These are phyloP conservation scores for Acleris literana DNA, from an alignment of 2,888 invertebrate species.

Conservation along the genomic window DNA sequence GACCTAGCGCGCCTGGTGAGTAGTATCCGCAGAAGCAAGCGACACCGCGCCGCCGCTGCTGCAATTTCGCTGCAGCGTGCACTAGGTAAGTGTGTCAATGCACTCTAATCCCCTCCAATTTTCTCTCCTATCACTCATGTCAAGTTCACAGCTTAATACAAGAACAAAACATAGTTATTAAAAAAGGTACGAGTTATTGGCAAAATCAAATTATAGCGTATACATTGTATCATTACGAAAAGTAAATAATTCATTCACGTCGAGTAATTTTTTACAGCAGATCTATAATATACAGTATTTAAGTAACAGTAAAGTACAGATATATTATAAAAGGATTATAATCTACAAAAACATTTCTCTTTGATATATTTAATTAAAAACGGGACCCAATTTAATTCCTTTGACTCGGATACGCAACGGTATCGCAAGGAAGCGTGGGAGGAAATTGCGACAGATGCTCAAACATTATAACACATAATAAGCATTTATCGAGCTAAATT, in stretches of 20 bases:
- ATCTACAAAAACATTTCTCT: slow-evolving; percentile 20
- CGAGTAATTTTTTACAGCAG: not conserved
- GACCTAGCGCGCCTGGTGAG: slow-evolving; percentile 61
- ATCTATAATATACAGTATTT: not conserved
- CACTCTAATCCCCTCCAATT: slow-evolving; percentile 75
- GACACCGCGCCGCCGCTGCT: slow-evolving; percentile 62
- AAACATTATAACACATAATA: slow-evolving; percentile 32
- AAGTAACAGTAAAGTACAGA: slow-evolving; percentile 18
- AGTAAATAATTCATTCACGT: not conserved
- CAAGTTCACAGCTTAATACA: slow-evolving; percentile 57
- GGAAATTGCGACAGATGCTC: slow-evolving; percentile 36
- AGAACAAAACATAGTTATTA: not conserved
- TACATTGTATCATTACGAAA: too few relatives aligned
- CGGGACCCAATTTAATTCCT: slow-evolving; percentile 29
- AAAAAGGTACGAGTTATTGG: too few relatives aligned
- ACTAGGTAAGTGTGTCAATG: slow-evolving; percentile 83
- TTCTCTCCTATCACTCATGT: slow-evolving; percentile 74
- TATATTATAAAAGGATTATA: slow-evolving; percentile 26
- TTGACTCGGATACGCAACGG: slow-evolving; percentile 28
- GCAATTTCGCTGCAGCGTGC: slow-evolving; percentile 77
- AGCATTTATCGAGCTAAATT: slow-evolving; percentile 35
- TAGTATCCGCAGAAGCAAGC: slow-evolving; percentile 65
- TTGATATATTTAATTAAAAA: slow-evolving; percentile 30
- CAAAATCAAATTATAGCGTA: too few relatives aligned
- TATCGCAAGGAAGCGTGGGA: slow-evolving; percentile 37